Percentiles rank a stretch among this genome's conserved stretches.
Conservation (phyloP, 2,113 vertebrate species). For the Ranitomeya imitator region DNA sequence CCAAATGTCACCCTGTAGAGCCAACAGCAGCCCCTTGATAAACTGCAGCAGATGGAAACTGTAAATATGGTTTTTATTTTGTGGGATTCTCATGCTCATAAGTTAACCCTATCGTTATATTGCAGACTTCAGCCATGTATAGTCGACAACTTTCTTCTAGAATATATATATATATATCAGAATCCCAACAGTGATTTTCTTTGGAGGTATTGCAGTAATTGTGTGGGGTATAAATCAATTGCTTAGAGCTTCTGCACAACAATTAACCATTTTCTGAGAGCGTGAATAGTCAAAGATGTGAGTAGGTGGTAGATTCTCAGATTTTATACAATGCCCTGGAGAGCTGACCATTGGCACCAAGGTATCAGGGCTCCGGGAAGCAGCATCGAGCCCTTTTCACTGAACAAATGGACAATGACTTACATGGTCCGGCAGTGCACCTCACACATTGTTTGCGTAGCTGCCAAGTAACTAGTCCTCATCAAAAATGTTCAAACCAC, state of each 20-base stretch:
- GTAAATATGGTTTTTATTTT: slow-evolving; percentile 12
- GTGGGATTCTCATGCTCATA: neutral
- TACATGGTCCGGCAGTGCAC: too few species aligned
- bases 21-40: neutral
- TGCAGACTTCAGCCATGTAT: neutral
- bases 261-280: neutral
- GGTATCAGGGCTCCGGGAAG: too few species aligned
- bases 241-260: neutral
- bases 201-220: neutral
- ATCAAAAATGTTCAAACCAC: too few species aligned
- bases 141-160: too few species aligned
- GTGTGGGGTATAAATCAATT: neutral
- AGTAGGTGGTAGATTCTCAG: neutral
- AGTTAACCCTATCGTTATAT: slow-evolving; percentile 16
- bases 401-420: too few species aligned
- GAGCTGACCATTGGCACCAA: neutral
- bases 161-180: too few species aligned
- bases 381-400: too few species aligned
- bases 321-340: neutral
- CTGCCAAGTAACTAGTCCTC: too few species aligned
- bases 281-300: neutral
- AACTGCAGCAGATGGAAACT: slow-evolving; percentile 41
- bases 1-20: slow-evolving; percentile 1
- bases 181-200: neutral
- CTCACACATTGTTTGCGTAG: too few species aligned